Conservation (phyloP, 1,140 invertebrate genomes). For the Conus ventricosus region DNA sequence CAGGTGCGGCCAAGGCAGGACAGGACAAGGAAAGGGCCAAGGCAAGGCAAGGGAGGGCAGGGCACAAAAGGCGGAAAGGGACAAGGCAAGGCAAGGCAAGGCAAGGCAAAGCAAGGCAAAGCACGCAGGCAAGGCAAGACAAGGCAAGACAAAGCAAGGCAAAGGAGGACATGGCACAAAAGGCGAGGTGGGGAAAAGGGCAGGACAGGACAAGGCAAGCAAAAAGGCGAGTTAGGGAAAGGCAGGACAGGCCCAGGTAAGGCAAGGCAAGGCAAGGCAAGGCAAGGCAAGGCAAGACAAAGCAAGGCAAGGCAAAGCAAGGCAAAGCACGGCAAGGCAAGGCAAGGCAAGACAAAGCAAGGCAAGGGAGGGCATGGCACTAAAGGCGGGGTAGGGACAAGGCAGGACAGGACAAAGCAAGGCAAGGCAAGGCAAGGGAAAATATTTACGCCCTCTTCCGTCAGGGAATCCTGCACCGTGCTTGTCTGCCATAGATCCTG, state of each 20-base stretch:
- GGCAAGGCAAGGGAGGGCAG: no score
- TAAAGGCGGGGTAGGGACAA: not conserved
- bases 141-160: no score
- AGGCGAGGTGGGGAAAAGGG: slow-evolving; percentile 14
- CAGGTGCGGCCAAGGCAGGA: not conserved
- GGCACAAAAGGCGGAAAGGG: no score
- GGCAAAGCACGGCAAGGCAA: slow-evolving; percentile 25
- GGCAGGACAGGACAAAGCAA: not conserved
- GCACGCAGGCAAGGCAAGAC: no score
- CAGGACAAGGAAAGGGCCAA: not conserved
- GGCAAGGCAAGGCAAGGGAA: not conserved
- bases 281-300: slow-evolving; percentile 28
- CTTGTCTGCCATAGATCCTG: no score
- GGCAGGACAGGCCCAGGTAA: slow-evolving; percentile 7
- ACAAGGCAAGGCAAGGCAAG: no score
- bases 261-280: slow-evolving; percentile 38
- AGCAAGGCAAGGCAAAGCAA: slow-evolving; percentile 26
- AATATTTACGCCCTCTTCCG: no score
- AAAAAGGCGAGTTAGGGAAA: slow-evolving; percentile 15
- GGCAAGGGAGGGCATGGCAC: slow-evolving; percentile 13
- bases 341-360: slow-evolving; percentile 30
- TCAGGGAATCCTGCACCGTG: no score
- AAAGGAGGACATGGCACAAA: not conserved
- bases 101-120: no score
- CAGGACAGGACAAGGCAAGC: no score